Conservation (phyloP, 2,113 vertebrate genomes). For the Carlito syrichta region DNA sequence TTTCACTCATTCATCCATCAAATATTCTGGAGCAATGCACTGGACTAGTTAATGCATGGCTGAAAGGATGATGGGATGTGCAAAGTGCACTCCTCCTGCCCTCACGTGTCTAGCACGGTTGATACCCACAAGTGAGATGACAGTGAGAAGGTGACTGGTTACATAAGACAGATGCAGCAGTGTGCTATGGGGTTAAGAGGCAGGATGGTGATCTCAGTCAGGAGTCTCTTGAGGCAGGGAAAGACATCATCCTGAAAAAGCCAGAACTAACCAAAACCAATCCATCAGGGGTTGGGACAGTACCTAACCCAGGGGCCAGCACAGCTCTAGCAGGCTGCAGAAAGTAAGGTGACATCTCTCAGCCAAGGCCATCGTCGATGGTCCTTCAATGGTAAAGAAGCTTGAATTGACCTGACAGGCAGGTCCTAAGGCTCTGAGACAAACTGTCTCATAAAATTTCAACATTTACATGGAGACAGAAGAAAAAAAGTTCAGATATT, state of each 20-base stretch:
- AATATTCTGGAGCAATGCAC: background rate
- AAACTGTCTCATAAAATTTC: background rate
- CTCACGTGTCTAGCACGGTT: background rate
- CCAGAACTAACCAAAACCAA: background rate
- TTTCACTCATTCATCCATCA: background rate
- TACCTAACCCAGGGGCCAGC: background rate
- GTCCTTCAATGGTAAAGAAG: background rate
- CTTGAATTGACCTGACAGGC: background rate
- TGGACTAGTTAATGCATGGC: background rate
- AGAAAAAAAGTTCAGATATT: background rate
- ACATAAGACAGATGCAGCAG: background rate
- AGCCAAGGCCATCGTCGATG: background rate
- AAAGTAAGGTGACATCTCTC: background rate
- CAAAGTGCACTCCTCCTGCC: accelerated
- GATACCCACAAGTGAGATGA: background rate
- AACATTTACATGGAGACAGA: background rate
- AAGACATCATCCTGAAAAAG: background rate
- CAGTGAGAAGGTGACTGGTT: background rate
- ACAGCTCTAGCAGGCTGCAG: background rate
- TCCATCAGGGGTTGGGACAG: background rate
- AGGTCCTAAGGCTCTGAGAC: background rate
- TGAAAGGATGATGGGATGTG: background rate
- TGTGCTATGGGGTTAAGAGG: background rate
- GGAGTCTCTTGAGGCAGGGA: background rate
- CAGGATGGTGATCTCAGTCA: accelerated